These are phyloP conservation scores for Antitype chi DNA, from an alignment of 2,888 invertebrate species.

Conservation along the genomic window DNA sequence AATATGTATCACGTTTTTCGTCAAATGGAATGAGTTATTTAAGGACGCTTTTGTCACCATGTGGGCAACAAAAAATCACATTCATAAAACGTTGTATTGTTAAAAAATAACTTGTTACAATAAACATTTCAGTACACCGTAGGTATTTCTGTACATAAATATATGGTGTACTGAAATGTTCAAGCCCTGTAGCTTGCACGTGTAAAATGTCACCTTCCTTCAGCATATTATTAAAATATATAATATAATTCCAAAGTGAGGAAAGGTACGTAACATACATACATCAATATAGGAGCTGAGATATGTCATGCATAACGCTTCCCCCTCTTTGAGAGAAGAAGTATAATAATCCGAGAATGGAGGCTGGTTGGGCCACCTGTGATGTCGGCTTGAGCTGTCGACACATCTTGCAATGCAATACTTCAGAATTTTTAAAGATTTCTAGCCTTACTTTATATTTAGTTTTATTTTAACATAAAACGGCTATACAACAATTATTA, in stretches of 20 bases:
- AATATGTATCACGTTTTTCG: conserved; percentile 17
- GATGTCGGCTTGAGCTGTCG: conserved; percentile 22
- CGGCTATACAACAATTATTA: too few relatives aligned
- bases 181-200: conserved; percentile 1
- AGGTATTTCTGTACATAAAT: neutral
- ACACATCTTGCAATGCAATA: conserved; percentile 32
- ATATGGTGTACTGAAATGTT: too few relatives aligned
- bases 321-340: conserved; percentile 48
- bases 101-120: conserved; percentile 14
- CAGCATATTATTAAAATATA: conserved; percentile 39
- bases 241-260: conserved; percentile 28
- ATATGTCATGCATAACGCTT: conserved; percentile 58
- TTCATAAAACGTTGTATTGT: neutral
- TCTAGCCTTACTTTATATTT: neutral
- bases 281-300: conserved; percentile 46
- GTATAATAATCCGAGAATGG: conserved; percentile 56
- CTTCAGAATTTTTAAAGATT: conserved; percentile 7
- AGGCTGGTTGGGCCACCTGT: conserved; percentile 55
- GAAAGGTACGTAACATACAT: conserved; percentile 13
- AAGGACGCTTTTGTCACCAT: neutral
- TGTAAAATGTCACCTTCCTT: conserved; percentile 34
- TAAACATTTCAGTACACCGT: neutral
- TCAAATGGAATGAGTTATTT: conserved; percentile 15
- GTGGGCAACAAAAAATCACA: neutral
- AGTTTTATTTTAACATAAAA: too few relatives aligned